Conservation (phyloP, 2,888 invertebrate species). For the Meandrusa payeni region DNA sequence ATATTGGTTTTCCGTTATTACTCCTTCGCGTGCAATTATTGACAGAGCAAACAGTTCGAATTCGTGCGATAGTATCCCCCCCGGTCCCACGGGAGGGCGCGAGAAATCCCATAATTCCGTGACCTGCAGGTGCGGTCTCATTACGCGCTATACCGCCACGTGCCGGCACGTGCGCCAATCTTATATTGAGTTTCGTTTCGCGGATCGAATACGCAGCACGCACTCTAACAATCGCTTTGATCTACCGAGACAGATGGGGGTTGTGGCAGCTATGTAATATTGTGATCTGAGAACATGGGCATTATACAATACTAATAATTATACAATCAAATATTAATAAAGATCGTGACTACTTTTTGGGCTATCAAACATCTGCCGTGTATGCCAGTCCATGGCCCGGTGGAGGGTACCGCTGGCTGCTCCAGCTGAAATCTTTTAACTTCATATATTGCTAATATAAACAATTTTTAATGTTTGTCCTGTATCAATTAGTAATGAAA, state of each 20-base stretch:
- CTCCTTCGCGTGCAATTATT: constrained; percentile 53
- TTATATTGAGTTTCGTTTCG: constrained; percentile 49
- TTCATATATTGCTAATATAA: too few species aligned
- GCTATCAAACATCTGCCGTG: too few species aligned
- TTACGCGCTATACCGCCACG: constrained; percentile 73
- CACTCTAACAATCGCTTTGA: constrained; percentile 52
- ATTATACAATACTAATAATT: constrained; percentile 2
- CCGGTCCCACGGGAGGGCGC: constrained; percentile 78
- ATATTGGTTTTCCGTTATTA: constrained; percentile 57
- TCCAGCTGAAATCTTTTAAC: too few species aligned
- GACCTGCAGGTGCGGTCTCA: constrained; percentile 76
- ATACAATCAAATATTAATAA: too few species aligned
- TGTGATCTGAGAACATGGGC: constrained; percentile 14
- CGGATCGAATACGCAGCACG: constrained; percentile 49
- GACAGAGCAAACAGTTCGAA: constrained; percentile 64
- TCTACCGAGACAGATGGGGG: constrained; percentile 39
- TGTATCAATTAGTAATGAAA: too few species aligned
- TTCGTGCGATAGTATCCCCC: constrained; percentile 45
- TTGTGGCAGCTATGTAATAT: constrained; percentile 28
- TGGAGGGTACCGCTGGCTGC: too few species aligned
- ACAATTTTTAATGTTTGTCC: too few species aligned
- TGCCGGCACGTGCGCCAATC: constrained; percentile 60
- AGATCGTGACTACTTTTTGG: too few species aligned
- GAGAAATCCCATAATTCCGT: constrained; percentile 77
- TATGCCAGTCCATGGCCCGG: too few species aligned